These are phyloP conservation scores for Urophycis tenuis DNA, from an alignment of 2,797 vertebrate species.

Conservation along the genomic window DNA sequence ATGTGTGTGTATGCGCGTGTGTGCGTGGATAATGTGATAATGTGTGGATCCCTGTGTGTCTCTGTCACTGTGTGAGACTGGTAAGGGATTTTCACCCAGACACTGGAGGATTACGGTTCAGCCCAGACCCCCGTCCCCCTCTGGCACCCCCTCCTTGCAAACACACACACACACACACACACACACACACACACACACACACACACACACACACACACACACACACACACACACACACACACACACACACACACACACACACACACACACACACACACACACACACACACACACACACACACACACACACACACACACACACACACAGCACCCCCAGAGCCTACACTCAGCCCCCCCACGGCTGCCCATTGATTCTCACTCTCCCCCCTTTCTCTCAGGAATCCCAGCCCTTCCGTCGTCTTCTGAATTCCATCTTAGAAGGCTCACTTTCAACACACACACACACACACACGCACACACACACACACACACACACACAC, in stretches of 20 bases:
- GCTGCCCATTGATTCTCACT: not conserved
- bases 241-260: not conserved
- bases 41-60: constrained; percentile 23
- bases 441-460: not conserved
- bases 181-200: constrained; percentile 21
- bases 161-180: constrained; percentile 8
- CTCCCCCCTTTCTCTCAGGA: constrained; percentile 1
- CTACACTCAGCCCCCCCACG: not conserved
- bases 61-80: constrained; percentile 47
- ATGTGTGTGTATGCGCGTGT: constrained; percentile 2
- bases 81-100: constrained; percentile 51
- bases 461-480: not conserved
- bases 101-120: constrained; percentile 63
- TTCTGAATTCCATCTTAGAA: not conserved
- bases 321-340: not conserved
- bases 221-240: not conserved
- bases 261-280: not conserved
- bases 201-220: constrained; percentile 18
- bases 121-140: constrained; percentile 12
- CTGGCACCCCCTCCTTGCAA: constrained; percentile 19
- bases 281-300: not conserved
- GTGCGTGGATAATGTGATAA: not conserved
- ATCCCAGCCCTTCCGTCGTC: not conserved
- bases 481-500: not conserved
- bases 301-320: not conserved